Percentiles rank a stretch among this genome's conserved stretches.
Conservation (phyloP, 2,797 vertebrate species). For the Galaxias olidus region DNA sequence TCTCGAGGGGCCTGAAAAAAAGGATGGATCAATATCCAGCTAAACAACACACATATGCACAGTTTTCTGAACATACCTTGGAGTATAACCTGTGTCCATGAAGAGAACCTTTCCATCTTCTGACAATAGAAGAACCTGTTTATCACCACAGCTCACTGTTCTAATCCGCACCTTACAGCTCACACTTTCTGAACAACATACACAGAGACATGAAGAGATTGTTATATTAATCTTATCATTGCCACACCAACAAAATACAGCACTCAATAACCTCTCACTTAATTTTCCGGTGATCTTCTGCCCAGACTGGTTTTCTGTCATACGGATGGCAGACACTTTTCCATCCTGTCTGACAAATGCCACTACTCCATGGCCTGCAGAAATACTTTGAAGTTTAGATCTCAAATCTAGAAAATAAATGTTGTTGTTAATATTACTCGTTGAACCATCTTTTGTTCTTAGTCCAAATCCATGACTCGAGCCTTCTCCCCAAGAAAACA, state of each 20-base stretch:
- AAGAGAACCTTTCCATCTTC: constrained; percentile 31
- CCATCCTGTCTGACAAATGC: neutral
- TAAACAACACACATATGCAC: neutral
- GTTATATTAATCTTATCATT: neutral
- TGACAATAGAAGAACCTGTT: constrained; percentile 55
- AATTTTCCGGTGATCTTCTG: constrained; percentile 30
- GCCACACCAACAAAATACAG: neutral
- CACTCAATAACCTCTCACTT: constrained; percentile 34
- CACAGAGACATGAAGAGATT: neutral
- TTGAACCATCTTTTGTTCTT: neutral
- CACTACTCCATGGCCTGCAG: neutral
- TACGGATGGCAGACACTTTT: constrained; percentile 22
- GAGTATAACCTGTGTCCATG: constrained; percentile 31
- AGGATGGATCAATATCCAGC: neutral
- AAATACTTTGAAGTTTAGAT: neutral
- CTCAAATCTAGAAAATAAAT: neutral
- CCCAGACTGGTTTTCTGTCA: constrained; percentile 2
- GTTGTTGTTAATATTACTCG: neutral
- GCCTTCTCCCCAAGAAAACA: constrained; percentile 8
- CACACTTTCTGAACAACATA: constrained; percentile 44
- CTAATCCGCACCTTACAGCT: constrained; percentile 38
- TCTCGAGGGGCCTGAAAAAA: constrained; percentile 56
- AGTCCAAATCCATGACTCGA: neutral
- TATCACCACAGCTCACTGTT: constrained; percentile 63
- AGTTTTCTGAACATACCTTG: constrained; percentile 13